phyloP scores from a whole-genome alignment of 2,888 invertebrate species.

The Balanococcus diminutus region DNA sequence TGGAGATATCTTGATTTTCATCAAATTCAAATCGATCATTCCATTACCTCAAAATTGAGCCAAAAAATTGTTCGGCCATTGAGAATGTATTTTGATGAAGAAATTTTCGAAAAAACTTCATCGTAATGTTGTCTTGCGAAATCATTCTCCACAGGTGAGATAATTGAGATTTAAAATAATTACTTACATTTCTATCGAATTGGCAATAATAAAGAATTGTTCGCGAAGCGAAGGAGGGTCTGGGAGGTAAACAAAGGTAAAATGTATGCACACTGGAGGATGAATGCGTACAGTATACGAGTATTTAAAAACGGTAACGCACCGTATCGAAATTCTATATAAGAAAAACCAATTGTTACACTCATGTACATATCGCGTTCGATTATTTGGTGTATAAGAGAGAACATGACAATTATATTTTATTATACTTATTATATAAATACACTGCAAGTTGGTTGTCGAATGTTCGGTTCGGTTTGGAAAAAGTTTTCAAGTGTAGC shows the following conservation, averaged over 20 bases:
- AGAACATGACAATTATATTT: conserved; percentile 32
- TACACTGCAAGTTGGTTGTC: background rate
- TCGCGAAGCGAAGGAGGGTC: background rate
- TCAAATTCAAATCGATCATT: too few species aligned
- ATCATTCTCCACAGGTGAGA: conserved; percentile 17
- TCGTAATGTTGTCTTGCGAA: background rate
- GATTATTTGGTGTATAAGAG: background rate
- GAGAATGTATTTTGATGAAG: background rate
- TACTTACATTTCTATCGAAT: background rate
- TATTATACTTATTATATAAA: conserved; percentile 31
- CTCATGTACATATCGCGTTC: background rate
- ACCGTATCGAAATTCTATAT: conserved; percentile 1
- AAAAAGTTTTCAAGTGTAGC: background rate
- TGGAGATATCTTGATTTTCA: too few species aligned
- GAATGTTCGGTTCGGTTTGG: background rate
- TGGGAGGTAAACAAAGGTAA: too few species aligned
- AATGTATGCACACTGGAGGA: too few species aligned
- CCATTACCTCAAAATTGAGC: too few species aligned
- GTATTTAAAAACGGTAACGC: background rate
- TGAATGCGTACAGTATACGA: background rate
- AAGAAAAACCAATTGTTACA: conserved; percentile 9
- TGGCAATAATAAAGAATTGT: background rate
- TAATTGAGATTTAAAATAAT: conserved; percentile 26
- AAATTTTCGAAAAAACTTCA: background rate
- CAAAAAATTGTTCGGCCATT: too few species aligned